Base-by-base conservation (phyloP, 2,113 vertebrate genomes). In the Colius striatus region DNA sequence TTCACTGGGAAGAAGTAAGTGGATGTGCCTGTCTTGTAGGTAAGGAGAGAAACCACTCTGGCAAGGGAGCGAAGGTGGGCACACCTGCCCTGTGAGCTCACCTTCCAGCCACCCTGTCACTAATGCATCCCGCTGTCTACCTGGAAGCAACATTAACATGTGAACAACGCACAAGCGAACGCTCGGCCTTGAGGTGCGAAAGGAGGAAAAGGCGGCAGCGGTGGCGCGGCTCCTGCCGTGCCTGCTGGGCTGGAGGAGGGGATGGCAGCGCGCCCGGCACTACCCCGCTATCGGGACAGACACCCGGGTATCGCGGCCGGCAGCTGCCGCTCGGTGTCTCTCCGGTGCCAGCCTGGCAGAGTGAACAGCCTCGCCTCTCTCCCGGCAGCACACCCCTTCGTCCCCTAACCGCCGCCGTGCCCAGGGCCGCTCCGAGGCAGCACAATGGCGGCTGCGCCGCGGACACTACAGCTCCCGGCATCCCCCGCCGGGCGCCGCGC, bases 391-490 rank as follows among this genome's bases (percentile, higher is more conserved):
- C 23, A 0, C 26, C 4, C 19, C 21, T 45, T 21, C 13, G 5
- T 16, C 34, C 14, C 2, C 16, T 6, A 20, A 20, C 41, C 22
- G 22, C 29, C 26, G 26, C 30, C 0, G 30, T 0, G 5, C 18
- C 0, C 14, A 0, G 27, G 12, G 8, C 29, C 4, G 27, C 20
- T 7, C 25, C 2, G 30, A 2, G 6, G 2, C 16, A 1, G 7
- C 0, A 12, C 54, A 11, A 79, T 47, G 83, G 84, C 51, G 36
- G 30, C 30, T 4, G 13, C 5, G 0, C 0, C 0, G 12, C 0
- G 0, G 0, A 16, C 43, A 92, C 93, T 86, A 83, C 87, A 77
- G 8, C 60, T 87, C 91, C 95, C 94, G 18, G 50, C 13, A 0
- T 0, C 1, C 92, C 4, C 11, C 10, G 62, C 87, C 38, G 9